Base-by-base conservation (phyloP, 2,888 invertebrate genomes). In the Cylindroiulus punctatus region DNA sequence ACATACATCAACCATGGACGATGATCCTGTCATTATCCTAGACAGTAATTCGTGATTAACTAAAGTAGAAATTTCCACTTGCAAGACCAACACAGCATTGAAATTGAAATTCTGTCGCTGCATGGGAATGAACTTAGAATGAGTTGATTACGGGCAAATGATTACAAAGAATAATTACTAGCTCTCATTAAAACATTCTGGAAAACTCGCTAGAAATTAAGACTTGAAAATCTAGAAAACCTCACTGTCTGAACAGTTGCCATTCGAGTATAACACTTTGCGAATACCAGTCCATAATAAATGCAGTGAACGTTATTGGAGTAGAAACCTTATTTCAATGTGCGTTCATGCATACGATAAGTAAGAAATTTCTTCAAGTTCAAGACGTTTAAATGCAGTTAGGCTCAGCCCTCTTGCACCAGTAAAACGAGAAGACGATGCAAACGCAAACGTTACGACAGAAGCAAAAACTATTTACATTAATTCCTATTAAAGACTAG, bases 351-450 rank as follows among this genome's bases (percentile, higher is more conserved):
- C 76, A 76, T 76, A 76, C 30, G 12, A 30, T 30, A 76, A 76
- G 76, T 12, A 76, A 76, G 76, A 76, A 30, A 76, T 76, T 30
- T 76, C 76, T 76, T 76, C 76, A 30, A 76, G 76, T 76, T 76
- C 76, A 76, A 30, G 76, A 76, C 76, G 30, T 76, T 76, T 30
- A 26, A 76, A 76, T 30, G 76, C 76, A 76, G 76, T 76, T 76
- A 76, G 22, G 26, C 30, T 76, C 76, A 76, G 30, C 76, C 30
- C 30, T 76, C 76, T 76, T 76, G 26, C 14, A 0, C 14, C 26
- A 17, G 12, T 26, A 76, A 76, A 76, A 76, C 76, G 26, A 76
- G 76, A 26, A 12, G 10, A 30, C n/a, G 52, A 0, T 30, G 30
- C 17, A 30, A 14, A 30, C 52, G 52, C 3, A n/a, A 52, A 52